Percentiles rank a stretch among this genome's conserved stretches.
phyloP scores from a whole-genome alignment of 2,888 invertebrate species.

The Dugesia japonica region DNA sequence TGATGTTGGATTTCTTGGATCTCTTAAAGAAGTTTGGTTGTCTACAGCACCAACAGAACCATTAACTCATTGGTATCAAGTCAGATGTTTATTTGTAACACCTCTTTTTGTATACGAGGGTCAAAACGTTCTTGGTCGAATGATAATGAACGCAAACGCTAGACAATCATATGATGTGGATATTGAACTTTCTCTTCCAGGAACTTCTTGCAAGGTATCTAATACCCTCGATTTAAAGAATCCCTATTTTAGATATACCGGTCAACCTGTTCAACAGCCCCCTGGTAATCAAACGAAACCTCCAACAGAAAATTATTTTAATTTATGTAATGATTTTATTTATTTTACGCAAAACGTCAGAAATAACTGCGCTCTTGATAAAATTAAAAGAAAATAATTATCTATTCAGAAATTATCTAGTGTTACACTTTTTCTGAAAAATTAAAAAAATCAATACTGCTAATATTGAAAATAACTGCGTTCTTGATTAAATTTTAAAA shows the following conservation, averaged over 20 bases:
- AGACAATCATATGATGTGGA: constrained; percentile 93
- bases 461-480: too few species aligned
- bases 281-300: constrained; percentile 75
- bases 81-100: constrained; percentile 71
- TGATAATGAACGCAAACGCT: constrained; percentile 67
- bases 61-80: constrained; percentile 92
- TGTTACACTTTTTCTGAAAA: too few species aligned
- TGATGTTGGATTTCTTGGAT: constrained; percentile 78
- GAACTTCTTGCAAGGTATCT: constrained; percentile 63
- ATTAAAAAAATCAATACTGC: too few species aligned
- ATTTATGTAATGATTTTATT: neutral
- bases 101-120: constrained; percentile 86
- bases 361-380: too few species aligned
- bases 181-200: constrained; percentile 75
- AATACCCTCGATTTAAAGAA: constrained; percentile 92
- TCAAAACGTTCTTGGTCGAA: constrained; percentile 58
- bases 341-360: too few species aligned
- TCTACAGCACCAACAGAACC: constrained; percentile 94
- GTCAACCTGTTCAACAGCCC: constrained; percentile 62
- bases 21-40: constrained; percentile 64
- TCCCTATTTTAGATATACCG: constrained; percentile 69
- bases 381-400: too few species aligned
- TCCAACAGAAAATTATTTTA: constrained; percentile 59
- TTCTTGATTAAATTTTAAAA: too few species aligned
- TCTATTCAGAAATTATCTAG: too few species aligned